These are phyloP conservation scores for Zaprionus tsacasi DNA, from an alignment of 1,140 invertebrate genomes.

Conservation along the genomic window DNA sequence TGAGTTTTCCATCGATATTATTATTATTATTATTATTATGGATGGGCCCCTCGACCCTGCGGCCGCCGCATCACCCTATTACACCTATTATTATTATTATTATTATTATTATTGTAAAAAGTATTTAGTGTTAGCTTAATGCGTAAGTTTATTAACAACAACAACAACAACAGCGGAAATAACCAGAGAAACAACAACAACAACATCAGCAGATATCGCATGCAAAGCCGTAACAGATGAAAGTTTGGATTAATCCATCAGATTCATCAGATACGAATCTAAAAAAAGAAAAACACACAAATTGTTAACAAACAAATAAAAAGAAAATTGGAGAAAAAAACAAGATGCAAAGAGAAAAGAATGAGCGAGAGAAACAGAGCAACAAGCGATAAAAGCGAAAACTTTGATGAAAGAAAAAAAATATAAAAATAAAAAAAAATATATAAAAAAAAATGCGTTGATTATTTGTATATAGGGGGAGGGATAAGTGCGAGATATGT, in stretches of 20 bases:
- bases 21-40: conserved; percentile 55
- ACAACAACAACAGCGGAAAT: neutral
- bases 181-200: conserved; percentile 24
- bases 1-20: conserved; percentile 59
- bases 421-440: conserved; percentile 52
- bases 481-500: too few species aligned
- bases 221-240: conserved; percentile 1
- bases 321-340: conserved; percentile 30
- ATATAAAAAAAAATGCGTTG: conserved; percentile 37
- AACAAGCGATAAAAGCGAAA: conserved; percentile 56
- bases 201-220: neutral
- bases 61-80: conserved; percentile 41
- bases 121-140: conserved; percentile 81
- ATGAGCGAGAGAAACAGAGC: conserved; percentile 34
- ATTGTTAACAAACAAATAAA: conserved; percentile 72
- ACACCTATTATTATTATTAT: conserved; percentile 35
- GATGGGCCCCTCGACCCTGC: conserved; percentile 37
- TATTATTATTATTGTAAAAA: conserved; percentile 79
- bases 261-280: conserved; percentile 41
- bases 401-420: conserved; percentile 69
- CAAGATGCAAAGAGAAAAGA: conserved; percentile 21
- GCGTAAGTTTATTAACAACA: conserved; percentile 73
- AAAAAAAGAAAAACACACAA: conserved; percentile 48
- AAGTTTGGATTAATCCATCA: neutral
- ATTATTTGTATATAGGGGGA: neutral